Evolutionary conservation across 2,888 invertebrate genomes (phyloP), one percentile per base, ranked within the genome.

Genomic region (Trachelus iudaicus): DNA sequence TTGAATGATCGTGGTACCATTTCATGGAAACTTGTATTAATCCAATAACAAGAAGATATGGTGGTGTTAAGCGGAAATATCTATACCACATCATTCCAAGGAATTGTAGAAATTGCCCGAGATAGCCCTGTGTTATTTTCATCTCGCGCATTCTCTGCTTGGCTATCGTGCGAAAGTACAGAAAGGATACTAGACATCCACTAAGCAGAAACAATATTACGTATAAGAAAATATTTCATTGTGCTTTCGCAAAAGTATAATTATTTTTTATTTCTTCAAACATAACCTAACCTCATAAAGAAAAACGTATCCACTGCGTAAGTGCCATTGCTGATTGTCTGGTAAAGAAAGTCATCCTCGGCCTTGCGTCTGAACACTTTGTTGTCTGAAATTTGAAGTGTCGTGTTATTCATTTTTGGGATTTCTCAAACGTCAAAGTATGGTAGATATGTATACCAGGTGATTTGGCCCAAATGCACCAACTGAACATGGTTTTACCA

Each of bases 11-110:
- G 85, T 96, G 94, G 9, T 95, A 93, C 92, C 96, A 96, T 78
- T 95, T 93, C 85, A 95, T 92, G 0, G 95, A 93, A 68, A 97
- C 92, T 88, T 96, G 95, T 82, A 95, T 95, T 73, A 96, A 91
- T 23, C 95, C 94, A 85, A 97, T 94, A 56, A 96, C 95, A 86
- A 97, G 95, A 69, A 96, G 93, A 89, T 97, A 97, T 0, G 96
- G 96, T 0, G 97, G 96, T 1, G 97, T 97, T 77, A 97, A 91
- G 81, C 97, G 94, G 80, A 87, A 83, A 81, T 90, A 91, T 78
- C 91, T 83, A 78, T 91, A 91, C 35, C 81, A 90, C 79, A 94
- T 88, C 84, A 94, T 89, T 33, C 93, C 92, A 12, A 93, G 85
- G 86, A 94, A 94, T 35, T 93, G 92, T 83, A 93, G 92, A 15